Base-by-base conservation (phyloP, 2,888 invertebrate species). In the Zonitis immaculata region DNA sequence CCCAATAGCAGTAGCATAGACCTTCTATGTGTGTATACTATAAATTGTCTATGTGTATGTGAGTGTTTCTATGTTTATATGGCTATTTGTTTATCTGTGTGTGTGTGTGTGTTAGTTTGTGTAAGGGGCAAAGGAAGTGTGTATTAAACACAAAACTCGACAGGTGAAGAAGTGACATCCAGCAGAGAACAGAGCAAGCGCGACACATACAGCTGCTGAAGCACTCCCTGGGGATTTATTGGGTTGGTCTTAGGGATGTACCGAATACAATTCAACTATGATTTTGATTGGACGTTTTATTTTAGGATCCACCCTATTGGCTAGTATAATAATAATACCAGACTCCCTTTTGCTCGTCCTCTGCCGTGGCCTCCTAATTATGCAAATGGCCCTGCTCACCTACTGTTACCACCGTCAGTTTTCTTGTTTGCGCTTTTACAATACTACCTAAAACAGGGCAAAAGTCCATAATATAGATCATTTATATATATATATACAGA, bases 331-430 rank as follows among this genome's bases (percentile, higher is more conserved):
- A 44, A 55, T 54, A 55, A 47, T 48, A 51, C 66, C n/a, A 63
- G 65, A 64, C 67, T 66, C n/a, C n/a, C 66, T 64, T 64, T 60
- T 58, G 56, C 58, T 52, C 59, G 64, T 64, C 64, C 66, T 66
- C 61, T 64, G 61, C 63, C 64, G 54, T 63, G 63, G 64, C 64
- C 62, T 61, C 64, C 59, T 65, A 71, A 72, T 73, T 72, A 72
- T 72, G 72, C 68, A 72, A 73, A 73, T 73, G 70, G 64, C 62
- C 62, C 68, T 66, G 70, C 69, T 71, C 67, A 72, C 70, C 70
- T 71, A 64, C 66, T 69, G 70, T 63, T 66, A 57, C 68, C 66
- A 66, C 64, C 66, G 60, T 63, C 65, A 63, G 66, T 68, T 64
- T n/a, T 66, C 62, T 66, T 65, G 63, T 65, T 72, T 72, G 73